Evolutionary conservation across 2,888 invertebrate species (phyloP).

Genomic region (Mythimna ferrago): DNA sequence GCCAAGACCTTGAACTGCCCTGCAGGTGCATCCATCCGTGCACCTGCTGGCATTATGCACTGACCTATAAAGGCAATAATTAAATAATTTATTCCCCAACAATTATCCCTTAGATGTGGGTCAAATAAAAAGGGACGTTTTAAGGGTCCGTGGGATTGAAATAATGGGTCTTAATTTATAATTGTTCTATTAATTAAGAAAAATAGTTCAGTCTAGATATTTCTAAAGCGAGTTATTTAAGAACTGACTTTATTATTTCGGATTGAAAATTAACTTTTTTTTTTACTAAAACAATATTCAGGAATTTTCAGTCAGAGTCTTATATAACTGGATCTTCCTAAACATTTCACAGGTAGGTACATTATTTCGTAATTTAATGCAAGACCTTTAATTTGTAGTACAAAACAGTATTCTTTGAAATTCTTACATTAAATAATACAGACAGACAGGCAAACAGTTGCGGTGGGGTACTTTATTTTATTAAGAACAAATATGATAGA

Average conservation of each 20-base stretch:
- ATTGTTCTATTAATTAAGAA: background rate
- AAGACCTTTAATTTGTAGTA: background rate
- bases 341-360: background rate
- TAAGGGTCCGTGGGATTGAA: constrained; percentile 68
- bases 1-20: constrained; percentile 84
- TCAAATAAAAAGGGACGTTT: constrained; percentile 82
- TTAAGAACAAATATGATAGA: too few relatives aligned
- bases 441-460: too few relatives aligned
- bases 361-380: background rate
- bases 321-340: too few relatives aligned
- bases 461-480: too few relatives aligned
- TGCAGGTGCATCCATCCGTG: constrained; percentile 83
- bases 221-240: background rate
- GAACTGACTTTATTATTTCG: background rate
- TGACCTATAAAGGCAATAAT: constrained; percentile 90
- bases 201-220: background rate
- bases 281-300: background rate
- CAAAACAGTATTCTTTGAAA: background rate
- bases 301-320: background rate
- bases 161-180: constrained; percentile 25
- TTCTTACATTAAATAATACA: too few relatives aligned
- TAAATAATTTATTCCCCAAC: constrained; percentile 85
- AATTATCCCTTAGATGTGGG: constrained; percentile 88
- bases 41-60: constrained; percentile 87
- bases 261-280: background rate